Conservation (phyloP, 37 sponge, comb jelly and placozoan genomes). For the Petrosia ficiformis region DNA sequence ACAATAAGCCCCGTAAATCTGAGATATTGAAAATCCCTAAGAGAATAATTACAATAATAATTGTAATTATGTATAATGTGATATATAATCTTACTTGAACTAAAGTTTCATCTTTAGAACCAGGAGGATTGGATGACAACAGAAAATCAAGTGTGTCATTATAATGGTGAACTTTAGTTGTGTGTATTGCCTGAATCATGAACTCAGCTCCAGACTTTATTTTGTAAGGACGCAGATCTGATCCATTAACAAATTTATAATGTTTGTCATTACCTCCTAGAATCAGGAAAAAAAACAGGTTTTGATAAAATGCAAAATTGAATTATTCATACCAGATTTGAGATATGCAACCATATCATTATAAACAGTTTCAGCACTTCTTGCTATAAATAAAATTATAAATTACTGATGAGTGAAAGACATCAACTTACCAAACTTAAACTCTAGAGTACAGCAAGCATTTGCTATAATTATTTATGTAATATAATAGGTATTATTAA, state of each 20-base stretch:
- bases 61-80: background rate
- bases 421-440: constrained; percentile 57
- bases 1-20: constrained; percentile 73
- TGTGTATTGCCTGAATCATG: constrained; percentile 66
- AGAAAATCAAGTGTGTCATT: constrained; percentile 83
- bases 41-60: background rate
- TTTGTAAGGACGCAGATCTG: constrained; percentile 46
- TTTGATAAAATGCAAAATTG: background rate
- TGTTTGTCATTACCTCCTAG: constrained; percentile 81
- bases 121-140: no score
- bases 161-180: constrained; percentile 66
- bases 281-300: background rate
- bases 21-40: constrained; percentile 86
- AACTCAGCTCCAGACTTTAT: constrained; percentile 34
- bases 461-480: constrained; percentile 35
- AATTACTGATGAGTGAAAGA: background rate
- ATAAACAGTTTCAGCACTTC: constrained; percentile 12
- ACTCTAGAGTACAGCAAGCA: constrained; percentile 71
- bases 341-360: constrained; percentile 16
- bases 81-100: background rate
- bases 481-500: no score
- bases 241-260: constrained; percentile 49
- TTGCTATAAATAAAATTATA: background rate
- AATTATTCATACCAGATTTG: constrained; percentile 36
- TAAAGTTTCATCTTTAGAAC: no score